Conservation (phyloP, 1,140 invertebrate species). For the Parasteatoda tepidariorum region DNA sequence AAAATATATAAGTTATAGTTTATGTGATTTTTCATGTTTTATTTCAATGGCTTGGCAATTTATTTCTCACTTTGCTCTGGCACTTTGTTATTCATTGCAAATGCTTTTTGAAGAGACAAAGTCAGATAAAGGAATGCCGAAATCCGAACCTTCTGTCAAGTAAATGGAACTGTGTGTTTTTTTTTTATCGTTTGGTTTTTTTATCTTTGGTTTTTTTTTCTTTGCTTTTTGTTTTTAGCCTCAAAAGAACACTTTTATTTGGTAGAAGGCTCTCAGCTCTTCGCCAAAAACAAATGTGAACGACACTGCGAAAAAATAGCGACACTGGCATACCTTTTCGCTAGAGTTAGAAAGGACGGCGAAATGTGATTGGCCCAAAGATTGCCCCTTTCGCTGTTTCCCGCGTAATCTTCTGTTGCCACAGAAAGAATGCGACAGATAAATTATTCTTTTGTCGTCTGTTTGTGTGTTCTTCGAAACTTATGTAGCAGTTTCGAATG, state of each 20-base stretch:
- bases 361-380: constrained; percentile 40
- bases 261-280: constrained; percentile 18
- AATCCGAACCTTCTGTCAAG: constrained; percentile 35
- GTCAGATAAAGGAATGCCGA: constrained; percentile 33
- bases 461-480: not conserved
- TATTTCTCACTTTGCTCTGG: not conserved
- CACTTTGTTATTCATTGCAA: not conserved
- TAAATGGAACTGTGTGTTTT: constrained; percentile 30
- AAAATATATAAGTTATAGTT: too few species aligned
- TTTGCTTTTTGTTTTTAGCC: constrained; percentile 15
- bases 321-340: constrained; percentile 40
- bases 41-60: not conserved
- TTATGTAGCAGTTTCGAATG: not conserved
- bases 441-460: constrained; percentile 39
- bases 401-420: constrained; percentile 21
- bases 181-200: too few species aligned
- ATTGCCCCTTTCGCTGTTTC: constrained; percentile 12
- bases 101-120: not conserved
- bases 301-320: constrained; percentile 18
- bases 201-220: too few species aligned
- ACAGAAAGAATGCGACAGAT: constrained; percentile 39
- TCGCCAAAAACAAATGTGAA: constrained; percentile 32
- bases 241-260: constrained; percentile 36
- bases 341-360: constrained; percentile 4
- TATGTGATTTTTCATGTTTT: too few species aligned